phyloP scores from a whole-genome alignment of 64 coral and sea anemone species.

The Hydrozoanthus tunicans region DNA sequence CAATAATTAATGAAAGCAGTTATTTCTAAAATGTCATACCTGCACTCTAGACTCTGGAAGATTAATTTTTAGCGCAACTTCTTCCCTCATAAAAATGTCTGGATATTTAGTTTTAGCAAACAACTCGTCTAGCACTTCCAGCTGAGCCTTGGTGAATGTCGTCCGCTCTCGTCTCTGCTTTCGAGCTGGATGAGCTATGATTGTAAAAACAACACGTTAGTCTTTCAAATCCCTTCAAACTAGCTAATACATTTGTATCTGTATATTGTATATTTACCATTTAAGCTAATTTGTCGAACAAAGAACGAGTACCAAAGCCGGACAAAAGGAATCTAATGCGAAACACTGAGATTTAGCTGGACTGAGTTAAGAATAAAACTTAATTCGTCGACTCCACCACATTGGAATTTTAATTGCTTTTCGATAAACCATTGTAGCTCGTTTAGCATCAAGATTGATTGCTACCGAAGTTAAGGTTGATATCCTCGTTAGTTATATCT shows the following conservation, averaged over 20 bases:
- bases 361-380: neutral
- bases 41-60: constrained; percentile 77
- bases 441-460: constrained; percentile 20
- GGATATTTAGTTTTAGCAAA: constrained; percentile 82
- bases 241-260: neutral
- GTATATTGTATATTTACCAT: neutral
- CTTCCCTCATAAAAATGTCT: constrained; percentile 84
- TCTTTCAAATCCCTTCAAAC: neutral
- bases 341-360: neutral
- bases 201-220: constrained; percentile 14
- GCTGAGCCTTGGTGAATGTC: constrained; percentile 74
- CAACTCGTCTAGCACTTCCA: constrained; percentile 71
- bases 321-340: neutral
- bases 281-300: neutral
- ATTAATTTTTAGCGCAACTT: constrained; percentile 78
- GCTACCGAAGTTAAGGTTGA: neutral
- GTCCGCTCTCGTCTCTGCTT: constrained; percentile 74
- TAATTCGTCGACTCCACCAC: neutral
- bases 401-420: constrained; percentile 50
- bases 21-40: constrained; percentile 15
- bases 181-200: constrained; percentile 59
- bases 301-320: neutral
- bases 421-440: neutral
- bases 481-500: neutral
- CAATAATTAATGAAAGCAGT: neutral